Percentiles rank a stretch among this genome's conserved stretches.
Evolutionary conservation across 2,113 vertebrate genomes (phyloP).

Genomic region (Miniopterus natalensis): DNA sequence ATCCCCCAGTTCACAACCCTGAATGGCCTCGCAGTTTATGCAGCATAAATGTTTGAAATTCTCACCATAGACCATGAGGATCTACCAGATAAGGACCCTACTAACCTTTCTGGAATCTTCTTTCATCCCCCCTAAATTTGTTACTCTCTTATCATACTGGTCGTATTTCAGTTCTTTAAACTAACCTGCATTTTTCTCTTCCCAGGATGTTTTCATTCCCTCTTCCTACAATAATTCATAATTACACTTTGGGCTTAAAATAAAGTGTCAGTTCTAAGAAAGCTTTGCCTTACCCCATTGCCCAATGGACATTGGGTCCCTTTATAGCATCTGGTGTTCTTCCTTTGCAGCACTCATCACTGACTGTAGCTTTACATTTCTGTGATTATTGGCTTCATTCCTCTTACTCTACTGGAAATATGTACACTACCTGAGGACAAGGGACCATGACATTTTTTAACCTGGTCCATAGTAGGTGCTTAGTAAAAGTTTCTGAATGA

Average conservation of each 20-base stretch:
- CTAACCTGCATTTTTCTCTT: neutral
- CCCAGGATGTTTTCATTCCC: neutral
- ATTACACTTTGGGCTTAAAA: neutral
- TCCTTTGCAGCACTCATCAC: neutral
- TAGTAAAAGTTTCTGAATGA: neutral
- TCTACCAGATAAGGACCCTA: neutral
- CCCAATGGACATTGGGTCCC: neutral
- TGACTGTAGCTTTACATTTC: neutral
- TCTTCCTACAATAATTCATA: neutral
- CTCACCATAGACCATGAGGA: neutral
- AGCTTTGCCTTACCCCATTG: neutral
- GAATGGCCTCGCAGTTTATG: neutral
- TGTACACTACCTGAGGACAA: neutral
- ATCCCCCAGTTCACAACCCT: neutral
- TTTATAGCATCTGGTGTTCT: neutral
- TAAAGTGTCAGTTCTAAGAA: neutral
- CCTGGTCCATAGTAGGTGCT: neutral
- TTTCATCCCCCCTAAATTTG: neutral
- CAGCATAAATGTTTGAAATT: neutral
- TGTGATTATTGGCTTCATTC: neutral
- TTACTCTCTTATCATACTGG: neutral
- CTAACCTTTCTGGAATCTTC: neutral
- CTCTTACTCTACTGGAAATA: neutral
- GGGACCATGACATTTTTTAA: neutral
- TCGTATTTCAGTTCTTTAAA: constrained; percentile 13